phyloP scores from a whole-genome alignment of 2,113 vertebrate species.

The Callopanchax toddi region DNA sequence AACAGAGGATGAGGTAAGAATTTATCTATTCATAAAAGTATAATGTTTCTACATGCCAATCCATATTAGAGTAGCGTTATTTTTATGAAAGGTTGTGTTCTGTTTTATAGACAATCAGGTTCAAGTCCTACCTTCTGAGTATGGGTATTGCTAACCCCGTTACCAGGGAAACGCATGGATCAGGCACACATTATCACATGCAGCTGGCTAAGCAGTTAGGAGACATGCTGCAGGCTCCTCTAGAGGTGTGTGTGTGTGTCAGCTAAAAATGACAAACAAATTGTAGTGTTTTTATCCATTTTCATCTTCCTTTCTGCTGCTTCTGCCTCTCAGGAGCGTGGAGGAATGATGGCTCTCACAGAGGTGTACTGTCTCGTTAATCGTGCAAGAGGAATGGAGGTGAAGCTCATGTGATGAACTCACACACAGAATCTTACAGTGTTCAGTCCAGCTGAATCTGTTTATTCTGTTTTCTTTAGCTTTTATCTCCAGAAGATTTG shows the following conservation, averaged over 20 bases:
- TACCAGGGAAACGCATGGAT: slow-evolving; percentile 92
- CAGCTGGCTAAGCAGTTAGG: slow-evolving; percentile 94
- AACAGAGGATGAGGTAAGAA: slow-evolving; percentile 94
- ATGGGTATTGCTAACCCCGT: slow-evolving; percentile 98
- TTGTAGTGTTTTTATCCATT: neutral
- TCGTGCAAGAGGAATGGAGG: slow-evolving; percentile 95
- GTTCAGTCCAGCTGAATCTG: neutral
- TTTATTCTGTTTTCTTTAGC: slow-evolving; percentile 46
- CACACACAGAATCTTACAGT: neutral
- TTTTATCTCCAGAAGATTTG: slow-evolving; percentile 91
- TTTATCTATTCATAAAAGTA: too few relatives aligned
- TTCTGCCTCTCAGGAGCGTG: slow-evolving; percentile 83
- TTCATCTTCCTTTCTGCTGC: neutral
- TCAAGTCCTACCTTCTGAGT: slow-evolving; percentile 97
- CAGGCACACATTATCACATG: slow-evolving; percentile 96
- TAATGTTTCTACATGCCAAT: neutral
- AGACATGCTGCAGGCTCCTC: slow-evolving; percentile 88
- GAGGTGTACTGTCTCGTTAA: slow-evolving; percentile 98
- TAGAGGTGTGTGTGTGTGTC: slow-evolving; percentile 82
- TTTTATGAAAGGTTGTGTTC: slow-evolving; percentile 6
- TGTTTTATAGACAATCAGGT: slow-evolving; percentile 88
- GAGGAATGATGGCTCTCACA: slow-evolving; percentile 97
- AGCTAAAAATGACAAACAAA: neutral
- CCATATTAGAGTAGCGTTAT: neutral
- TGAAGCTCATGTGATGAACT: slow-evolving; percentile 50